phyloP scores from a whole-genome alignment of 2,113 vertebrate genomes.

The Scomber colias region DNA sequence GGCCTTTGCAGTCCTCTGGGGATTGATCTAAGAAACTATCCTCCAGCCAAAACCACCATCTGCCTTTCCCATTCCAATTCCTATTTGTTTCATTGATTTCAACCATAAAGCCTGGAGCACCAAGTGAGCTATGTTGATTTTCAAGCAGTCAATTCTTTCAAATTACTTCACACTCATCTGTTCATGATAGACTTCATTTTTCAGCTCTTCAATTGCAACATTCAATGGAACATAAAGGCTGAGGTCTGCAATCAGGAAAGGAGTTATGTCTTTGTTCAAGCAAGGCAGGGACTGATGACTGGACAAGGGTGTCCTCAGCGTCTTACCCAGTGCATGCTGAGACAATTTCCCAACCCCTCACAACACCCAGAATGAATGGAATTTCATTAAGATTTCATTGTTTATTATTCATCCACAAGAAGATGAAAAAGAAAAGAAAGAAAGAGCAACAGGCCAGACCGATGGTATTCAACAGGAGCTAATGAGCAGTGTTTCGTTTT shows the following conservation, averaged over 20 bases:
- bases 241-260: not conserved
- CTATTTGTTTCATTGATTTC: slow-evolving; percentile 55
- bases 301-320: not conserved
- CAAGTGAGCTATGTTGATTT: slow-evolving; percentile 28
- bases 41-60: slow-evolving; percentile 30
- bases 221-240: slow-evolving; percentile 13
- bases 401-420: slow-evolving; percentile 8
- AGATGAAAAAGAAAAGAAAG: not conserved
- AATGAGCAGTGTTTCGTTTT: slow-evolving; percentile 59
- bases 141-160: slow-evolving; percentile 8
- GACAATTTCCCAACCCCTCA: no score
- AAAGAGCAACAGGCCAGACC: slow-evolving; percentile 45
- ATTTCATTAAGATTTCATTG: no score
- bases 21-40: slow-evolving; percentile 43
- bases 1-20: slow-evolving; percentile 20
- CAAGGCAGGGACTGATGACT: not conserved
- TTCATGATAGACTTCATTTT: slow-evolving; percentile 20
- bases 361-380: not conserved
- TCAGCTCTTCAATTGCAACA: not conserved
- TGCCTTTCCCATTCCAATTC: slow-evolving; percentile 24
- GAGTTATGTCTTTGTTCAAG: not conserved
- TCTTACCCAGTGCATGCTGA: not conserved
- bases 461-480: slow-evolving; percentile 59
- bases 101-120: slow-evolving; percentile 29
- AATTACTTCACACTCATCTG: slow-evolving; percentile 22